Evolutionary conservation across 2,113 vertebrate genomes (phyloP).

Genomic region (Elephas maximus): DNA sequence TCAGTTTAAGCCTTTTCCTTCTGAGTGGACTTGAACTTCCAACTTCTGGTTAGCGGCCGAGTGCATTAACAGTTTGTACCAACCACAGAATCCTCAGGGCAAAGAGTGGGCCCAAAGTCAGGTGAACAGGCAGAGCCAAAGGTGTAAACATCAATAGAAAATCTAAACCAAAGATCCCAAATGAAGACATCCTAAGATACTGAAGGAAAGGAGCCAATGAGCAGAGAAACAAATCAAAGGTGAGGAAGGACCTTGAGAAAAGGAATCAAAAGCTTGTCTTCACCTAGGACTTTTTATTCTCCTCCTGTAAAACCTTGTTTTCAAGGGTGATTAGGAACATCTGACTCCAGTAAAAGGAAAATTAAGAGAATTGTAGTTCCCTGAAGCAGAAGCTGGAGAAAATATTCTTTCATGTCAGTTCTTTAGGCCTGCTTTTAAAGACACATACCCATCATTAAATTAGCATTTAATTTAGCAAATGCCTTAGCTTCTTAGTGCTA

Average conservation of each 20-base stretch:
- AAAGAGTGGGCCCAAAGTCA: background rate
- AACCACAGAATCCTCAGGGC: background rate
- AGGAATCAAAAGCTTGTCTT: conserved; percentile 58
- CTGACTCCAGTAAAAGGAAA: conserved; percentile 13
- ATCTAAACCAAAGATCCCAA: background rate
- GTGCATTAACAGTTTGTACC: too few relatives aligned
- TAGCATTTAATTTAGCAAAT: conserved; percentile 24
- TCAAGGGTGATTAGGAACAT: conserved; percentile 27
- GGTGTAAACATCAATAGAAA: background rate
- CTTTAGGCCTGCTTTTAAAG: conserved; percentile 48
- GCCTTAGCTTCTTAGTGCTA: too few relatives aligned
- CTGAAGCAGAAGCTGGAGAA: conserved; percentile 51
- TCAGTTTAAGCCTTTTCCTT: conserved; percentile 40
- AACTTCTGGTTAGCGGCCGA: too few relatives aligned
- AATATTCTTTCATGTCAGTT: conserved; percentile 44
- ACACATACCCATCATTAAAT: background rate
- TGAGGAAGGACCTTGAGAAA: conserved; percentile 54
- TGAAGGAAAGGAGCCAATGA: background rate
- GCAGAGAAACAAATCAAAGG: conserved; percentile 58
- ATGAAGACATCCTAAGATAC: background rate
- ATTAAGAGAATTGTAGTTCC: conserved; percentile 32
- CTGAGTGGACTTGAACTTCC: too few relatives aligned
- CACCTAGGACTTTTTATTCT: background rate
- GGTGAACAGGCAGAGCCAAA: background rate
- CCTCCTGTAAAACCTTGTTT: background rate